A percentile compares a stretch with the other conserved stretches of the same genome.
Evolutionary conservation across 2,113 vertebrate genomes (phyloP).

Genomic region (Taurulus bubalis): DNA sequence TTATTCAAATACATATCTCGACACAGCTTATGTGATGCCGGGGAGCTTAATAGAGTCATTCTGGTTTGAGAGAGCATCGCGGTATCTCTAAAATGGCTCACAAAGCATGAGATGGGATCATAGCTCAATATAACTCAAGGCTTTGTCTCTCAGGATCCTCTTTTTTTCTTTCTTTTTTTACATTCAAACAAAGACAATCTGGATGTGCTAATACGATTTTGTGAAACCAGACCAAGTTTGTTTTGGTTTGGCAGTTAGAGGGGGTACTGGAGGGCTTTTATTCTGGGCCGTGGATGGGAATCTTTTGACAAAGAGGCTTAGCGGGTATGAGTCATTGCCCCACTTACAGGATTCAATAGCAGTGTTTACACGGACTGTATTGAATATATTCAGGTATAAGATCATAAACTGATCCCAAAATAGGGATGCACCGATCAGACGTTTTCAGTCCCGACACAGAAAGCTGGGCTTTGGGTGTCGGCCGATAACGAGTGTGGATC

Average conservation of each 20-base stretch:
- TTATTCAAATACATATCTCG: slow-evolving; percentile 17
- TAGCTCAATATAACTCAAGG: slow-evolving; percentile 50
- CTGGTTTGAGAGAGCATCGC: slow-evolving; percentile 34
- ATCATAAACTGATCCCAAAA: slow-evolving; percentile 16
- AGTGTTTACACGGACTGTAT: slow-evolving; percentile 31
- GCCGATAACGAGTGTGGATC: too few relatives aligned
- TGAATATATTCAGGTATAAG: slow-evolving; percentile 20
- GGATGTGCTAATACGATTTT: slow-evolving; percentile 44
- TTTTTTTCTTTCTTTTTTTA: slow-evolving; percentile 18
- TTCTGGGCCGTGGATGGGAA: slow-evolving; percentile 1
- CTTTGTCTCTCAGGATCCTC: slow-evolving; percentile 53
- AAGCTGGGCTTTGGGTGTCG: too few relatives aligned
- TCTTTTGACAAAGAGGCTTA: slow-evolving; percentile 49
- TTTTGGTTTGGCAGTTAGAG: slow-evolving; percentile 41
- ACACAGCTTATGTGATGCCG: slow-evolving; percentile 27
- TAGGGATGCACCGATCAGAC: background rate
- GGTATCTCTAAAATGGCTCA: slow-evolving; percentile 49
- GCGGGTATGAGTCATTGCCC: slow-evolving; percentile 40
- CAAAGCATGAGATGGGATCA: slow-evolving; percentile 38
- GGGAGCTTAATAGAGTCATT: slow-evolving; percentile 55
- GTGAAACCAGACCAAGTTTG: slow-evolving; percentile 45
- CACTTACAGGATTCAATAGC: slow-evolving; percentile 30
- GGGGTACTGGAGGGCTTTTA: slow-evolving; percentile 8
- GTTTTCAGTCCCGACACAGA: background rate
- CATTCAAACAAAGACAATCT: slow-evolving; percentile 41